Percentiles rank a stretch among this genome's conserved stretches.
Conservation (phyloP, 2,797 vertebrate genomes). For the Pseudochirops cupreus region DNA sequence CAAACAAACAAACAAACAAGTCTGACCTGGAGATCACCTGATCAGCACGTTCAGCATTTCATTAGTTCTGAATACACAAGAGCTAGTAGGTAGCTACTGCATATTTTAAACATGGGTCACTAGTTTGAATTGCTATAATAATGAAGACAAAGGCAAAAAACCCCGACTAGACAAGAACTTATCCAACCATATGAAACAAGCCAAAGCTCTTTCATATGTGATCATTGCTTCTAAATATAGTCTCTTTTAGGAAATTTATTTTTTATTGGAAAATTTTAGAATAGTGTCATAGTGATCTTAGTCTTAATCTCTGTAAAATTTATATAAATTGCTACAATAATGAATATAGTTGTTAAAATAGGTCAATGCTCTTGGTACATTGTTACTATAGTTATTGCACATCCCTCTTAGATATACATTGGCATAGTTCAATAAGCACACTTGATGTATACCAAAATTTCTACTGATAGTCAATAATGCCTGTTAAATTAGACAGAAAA, state of each 20-base stretch:
- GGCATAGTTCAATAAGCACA: conserved; percentile 81
- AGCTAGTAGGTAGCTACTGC: conserved; percentile 82
- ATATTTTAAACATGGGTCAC: conserved; percentile 82
- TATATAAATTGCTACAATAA: conserved; percentile 84
- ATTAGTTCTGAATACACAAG: conserved; percentile 82
- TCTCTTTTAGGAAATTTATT: conserved; percentile 83
- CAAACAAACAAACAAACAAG: conserved; percentile 81
- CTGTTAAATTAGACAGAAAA: conserved; percentile 83
- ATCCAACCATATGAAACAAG: conserved; percentile 82
- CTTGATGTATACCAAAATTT: conserved; percentile 79
- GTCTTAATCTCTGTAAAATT: conserved; percentile 82
- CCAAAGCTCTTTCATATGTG: conserved; percentile 81
- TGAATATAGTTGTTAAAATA: conserved; percentile 86
- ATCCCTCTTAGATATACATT: conserved; percentile 84
- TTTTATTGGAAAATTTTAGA: conserved; percentile 84
- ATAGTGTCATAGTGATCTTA: conserved; percentile 82
- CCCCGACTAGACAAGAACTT: conserved; percentile 80
- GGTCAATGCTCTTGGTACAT: conserved; percentile 82
- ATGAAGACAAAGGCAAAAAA: conserved; percentile 83
- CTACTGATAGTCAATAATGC: conserved; percentile 81
- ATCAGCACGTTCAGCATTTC: conserved; percentile 71
- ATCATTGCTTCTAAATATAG: conserved; percentile 83
- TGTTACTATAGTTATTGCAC: conserved; percentile 88
- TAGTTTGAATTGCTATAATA: conserved; percentile 78
- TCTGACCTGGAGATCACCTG: conserved; percentile 78